Base-by-base conservation (phyloP, 2,888 invertebrate species). In the Pachydiplax longipennis region DNA sequence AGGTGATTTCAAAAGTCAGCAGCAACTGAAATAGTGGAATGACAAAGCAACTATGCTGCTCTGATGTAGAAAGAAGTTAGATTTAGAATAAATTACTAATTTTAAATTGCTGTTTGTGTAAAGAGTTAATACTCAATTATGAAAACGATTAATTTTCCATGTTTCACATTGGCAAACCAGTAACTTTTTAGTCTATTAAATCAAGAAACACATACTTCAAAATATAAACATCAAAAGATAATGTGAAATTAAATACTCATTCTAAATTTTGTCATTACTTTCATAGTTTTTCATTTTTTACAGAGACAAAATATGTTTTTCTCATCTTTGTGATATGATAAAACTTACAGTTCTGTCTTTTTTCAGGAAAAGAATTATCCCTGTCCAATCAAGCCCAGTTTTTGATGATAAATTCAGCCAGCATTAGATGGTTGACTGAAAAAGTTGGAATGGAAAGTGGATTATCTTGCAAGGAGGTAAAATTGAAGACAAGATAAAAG, bases 351-450 rank as follows among this genome's bases (percentile, higher is more conserved):
- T 25, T 31, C 31, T 10, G 37, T 37, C 37, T 73, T 73, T 31
- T 65, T 73, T 73, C 73, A 73, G 73, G 31, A 25, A 15, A 61
- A 80, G 93, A 94, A 48, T 94, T 96, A 53, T 96, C 97, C 0
- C 94, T 98, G 91, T 96, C 96, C 87, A 98, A 98, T 94, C 96
- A 98, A 94, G 97, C 97, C 0, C 98, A 98, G 93, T 98, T 96
- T 94, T 95, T 99, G 90, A 94, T 99, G 87, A 95, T 99, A 90
- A 98, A 97, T 93, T 95, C 95, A 92, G 95, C 96, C 0, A 98
- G 98, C 92, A 96, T 98, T 0, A 94, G 95, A 91, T 97, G 97
- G 96, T 94, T 99, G 87, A 94, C 94, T 91, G 94, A 95, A 90
- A 96, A 95, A 93, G 95, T 97, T 58, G 93, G 91, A 15, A 80